Base-by-base conservation (phyloP, 1,140 invertebrate genomes). In the Bombus impatiens region DNA sequence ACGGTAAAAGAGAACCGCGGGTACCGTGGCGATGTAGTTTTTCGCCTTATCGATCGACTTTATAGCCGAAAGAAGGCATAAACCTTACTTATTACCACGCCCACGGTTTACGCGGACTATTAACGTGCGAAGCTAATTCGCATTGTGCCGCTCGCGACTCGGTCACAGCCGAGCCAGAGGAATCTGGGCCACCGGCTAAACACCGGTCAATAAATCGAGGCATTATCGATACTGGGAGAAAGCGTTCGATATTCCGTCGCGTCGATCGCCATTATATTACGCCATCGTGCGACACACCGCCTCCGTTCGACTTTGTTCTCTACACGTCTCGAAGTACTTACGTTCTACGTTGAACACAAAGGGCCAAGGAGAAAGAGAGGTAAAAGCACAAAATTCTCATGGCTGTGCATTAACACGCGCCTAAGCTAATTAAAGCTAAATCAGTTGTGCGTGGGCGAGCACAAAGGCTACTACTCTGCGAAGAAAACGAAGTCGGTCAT, bases 361-460 rank as follows among this genome's bases (percentile, higher is more conserved):
- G 75, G 42, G 53, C 67, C 18, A 77, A 77, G 65, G 42, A 59
- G 47, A 57, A 57, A 32, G 40, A 81, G 86, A 91, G 89, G 92
- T 92, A 91, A 93, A 91, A 89, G 87, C 89, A 71, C 84, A 65
- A 77, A 89, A 86, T 91, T 89, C 90, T 83, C 86, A n/a, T 22
- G 32, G 82, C 74, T 32, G 35, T 82, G 88, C 83, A 91, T 92
- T 92, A 89, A 91, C 86, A 40, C 71, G 86, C 53, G 47, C 78
- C 86, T 87, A 86, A 88, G 90, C 84, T 93, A 92, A 93, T 93
- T 93, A 93, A 91, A 92, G 92, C 88, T 92, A 91, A 93, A 91
- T 90, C 87, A 83, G 57, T 35, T 1, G 42, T 22, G 40, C 62
- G 86, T 87, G 72, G 80, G 79, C 10, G 44, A 18, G 22, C n/a